Percentiles rank a stretch among this genome's conserved stretches.
Conservation (phyloP, 2,888 invertebrate genomes). For the Chrysotoxum bicinctum region DNA sequence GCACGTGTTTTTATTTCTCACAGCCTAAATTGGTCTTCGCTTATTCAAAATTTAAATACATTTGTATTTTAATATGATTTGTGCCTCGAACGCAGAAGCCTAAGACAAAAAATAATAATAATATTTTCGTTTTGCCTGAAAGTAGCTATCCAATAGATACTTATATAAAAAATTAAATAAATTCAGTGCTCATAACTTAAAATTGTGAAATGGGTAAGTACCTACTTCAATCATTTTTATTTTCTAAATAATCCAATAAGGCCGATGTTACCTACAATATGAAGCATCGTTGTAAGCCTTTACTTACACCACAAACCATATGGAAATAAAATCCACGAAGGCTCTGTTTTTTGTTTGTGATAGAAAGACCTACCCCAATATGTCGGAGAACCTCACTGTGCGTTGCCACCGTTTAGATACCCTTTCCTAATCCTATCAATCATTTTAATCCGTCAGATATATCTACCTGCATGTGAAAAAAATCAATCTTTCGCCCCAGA, state of each 20-base stretch:
- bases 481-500: slow-evolving; percentile 43
- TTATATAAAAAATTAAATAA: too few species aligned
- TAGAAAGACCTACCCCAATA: too few species aligned
- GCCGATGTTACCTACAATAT: not conserved
- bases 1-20: too few species aligned
- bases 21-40: too few species aligned
- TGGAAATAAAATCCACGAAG: slow-evolving; percentile 38
- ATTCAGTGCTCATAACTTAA: too few species aligned
- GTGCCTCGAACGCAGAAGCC: too few species aligned
- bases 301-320: slow-evolving; percentile 32
- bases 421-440: slow-evolving; percentile 27
- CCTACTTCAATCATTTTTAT: slow-evolving; percentile 20
- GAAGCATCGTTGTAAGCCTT: slow-evolving; percentile 38
- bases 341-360: not conserved
- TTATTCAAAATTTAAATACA: too few species aligned
- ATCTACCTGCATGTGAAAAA: not conserved
- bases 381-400: too few species aligned
- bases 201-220: not conserved
- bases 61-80: too few species aligned
- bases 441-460: slow-evolving; percentile 24
- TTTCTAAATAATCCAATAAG: not conserved
- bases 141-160: too few species aligned
- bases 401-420: not conserved
- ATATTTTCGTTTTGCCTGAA: not conserved
- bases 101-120: not conserved